phyloP scores from a whole-genome alignment of 2,888 invertebrate species.

The Teleogryllus oceanicus region DNA sequence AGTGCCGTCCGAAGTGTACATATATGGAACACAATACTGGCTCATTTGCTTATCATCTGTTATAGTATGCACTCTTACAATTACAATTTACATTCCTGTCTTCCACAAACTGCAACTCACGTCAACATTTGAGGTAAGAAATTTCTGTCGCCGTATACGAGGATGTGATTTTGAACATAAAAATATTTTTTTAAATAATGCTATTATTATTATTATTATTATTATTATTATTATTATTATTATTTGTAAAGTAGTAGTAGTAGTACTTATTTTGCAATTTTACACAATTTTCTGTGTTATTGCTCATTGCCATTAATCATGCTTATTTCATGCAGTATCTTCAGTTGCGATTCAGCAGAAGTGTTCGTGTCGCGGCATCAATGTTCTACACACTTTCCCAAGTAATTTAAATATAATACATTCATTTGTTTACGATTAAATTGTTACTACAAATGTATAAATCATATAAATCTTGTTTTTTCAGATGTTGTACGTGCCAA shows the following conservation, averaged over 20 bases:
- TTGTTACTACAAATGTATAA: background rate
- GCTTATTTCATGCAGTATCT: background rate
- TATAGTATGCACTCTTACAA: conserved; percentile 43
- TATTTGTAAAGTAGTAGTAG: too few species aligned
- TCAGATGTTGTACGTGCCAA: conserved; percentile 21
- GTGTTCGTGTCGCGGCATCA: background rate
- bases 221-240: too few species aligned
- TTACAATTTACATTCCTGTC: conserved; percentile 57
- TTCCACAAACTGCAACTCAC: conserved; percentile 67
- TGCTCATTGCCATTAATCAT: background rate
- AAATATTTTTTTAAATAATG: too few species aligned
- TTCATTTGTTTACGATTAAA: background rate
- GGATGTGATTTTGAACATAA: too few species aligned
- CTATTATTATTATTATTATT: too few species aligned
- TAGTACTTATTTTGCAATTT: too few species aligned
- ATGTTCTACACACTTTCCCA: conserved; percentile 18
- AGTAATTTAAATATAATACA: background rate
- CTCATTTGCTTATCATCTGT: conserved; percentile 47
- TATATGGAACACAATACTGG: conserved; percentile 64
- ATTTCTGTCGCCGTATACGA: background rate
- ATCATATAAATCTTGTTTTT: background rate
- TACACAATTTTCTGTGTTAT: too few species aligned
- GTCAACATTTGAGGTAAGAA: conserved; percentile 33
- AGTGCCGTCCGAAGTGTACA: conserved; percentile 70
- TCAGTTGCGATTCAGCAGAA: background rate